Evolutionary conservation across 2,888 invertebrate genomes (phyloP), one percentile per base, ranked within the genome.

Genomic region (Gasteruption jaculator): DNA sequence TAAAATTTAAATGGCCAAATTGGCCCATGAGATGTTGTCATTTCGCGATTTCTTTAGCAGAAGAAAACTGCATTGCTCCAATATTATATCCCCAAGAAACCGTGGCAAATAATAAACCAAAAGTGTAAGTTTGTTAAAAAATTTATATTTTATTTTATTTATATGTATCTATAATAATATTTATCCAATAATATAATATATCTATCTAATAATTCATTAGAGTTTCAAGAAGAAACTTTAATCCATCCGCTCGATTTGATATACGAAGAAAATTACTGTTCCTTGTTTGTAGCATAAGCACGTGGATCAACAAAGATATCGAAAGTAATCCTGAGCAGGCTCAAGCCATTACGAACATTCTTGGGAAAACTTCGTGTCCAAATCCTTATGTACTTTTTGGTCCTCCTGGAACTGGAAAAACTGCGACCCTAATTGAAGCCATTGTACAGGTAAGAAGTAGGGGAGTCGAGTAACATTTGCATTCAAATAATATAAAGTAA

Each of bases 301-400:
- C n/a, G n/a, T 68, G 64, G 63, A 58, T 65, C 16, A 71, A 75
- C 49, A 24, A 50, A 14, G 44, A 46, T 1, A 71, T 86, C 21
- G 68, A 63, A 29, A 50, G 54, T 0, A 85, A 86, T 67, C 53
- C 63, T 0, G 77, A 82, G 52, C 86, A 87, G 58, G 71, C 72
- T 48, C 72, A 73, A 35, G 86, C 86, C 1, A 83, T 91, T 1
- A 62, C 72, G 36, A 81, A 84, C 54, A 85, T 87, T 33, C 57
- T 85, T 5, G 73, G 76, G 12, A 80, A 79, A 6, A 76, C 81
- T 1, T 76, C 79, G 1, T 74, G 77, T 4, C 76, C 77, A 1
- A 77, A 78, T 1, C 91, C 93, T 0, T 92, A 89, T 59, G 78
- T 91, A 22, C 75, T 93, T 29, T 91, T 85, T 71, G 92, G 92